These are phyloP conservation scores for Anarhynchus alexandrinus DNA, from an alignment of 2,113 vertebrate genomes.

Conservation along the genomic window DNA sequence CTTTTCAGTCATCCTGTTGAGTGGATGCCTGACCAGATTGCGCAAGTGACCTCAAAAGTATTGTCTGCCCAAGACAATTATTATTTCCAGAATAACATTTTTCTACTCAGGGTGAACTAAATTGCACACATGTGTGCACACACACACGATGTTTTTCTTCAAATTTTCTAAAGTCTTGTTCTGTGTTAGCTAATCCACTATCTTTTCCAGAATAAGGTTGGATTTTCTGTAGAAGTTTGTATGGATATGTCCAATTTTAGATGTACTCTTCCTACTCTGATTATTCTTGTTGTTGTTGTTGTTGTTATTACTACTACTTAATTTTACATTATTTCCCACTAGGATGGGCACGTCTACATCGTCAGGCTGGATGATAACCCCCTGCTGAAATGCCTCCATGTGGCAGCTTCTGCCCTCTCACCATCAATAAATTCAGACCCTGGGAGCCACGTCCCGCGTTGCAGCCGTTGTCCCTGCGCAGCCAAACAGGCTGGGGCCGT, in stretches of 20 bases:
- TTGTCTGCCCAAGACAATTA: background rate
- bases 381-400: background rate
- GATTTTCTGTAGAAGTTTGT: background rate
- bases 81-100: background rate
- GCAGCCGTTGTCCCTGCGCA: background rate
- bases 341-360: background rate
- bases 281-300: background rate
- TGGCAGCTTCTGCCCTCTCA: background rate
- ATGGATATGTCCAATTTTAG: background rate
- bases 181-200: background rate
- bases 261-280: background rate
- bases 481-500: background rate
- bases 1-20: background rate
- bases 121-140: background rate
- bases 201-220: background rate
- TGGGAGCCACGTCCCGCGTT: background rate
- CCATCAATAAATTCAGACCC: background rate
- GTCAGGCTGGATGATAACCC: background rate
- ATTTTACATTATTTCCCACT: background rate
- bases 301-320: background rate
- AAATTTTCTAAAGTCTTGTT: background rate
- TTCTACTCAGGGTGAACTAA: background rate
- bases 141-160: accelerated
- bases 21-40: background rate
- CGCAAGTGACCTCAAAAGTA: background rate